Evolutionary conservation across 2,797 vertebrate species (phyloP).

Genomic region (Lutjanus campechanus): DNA sequence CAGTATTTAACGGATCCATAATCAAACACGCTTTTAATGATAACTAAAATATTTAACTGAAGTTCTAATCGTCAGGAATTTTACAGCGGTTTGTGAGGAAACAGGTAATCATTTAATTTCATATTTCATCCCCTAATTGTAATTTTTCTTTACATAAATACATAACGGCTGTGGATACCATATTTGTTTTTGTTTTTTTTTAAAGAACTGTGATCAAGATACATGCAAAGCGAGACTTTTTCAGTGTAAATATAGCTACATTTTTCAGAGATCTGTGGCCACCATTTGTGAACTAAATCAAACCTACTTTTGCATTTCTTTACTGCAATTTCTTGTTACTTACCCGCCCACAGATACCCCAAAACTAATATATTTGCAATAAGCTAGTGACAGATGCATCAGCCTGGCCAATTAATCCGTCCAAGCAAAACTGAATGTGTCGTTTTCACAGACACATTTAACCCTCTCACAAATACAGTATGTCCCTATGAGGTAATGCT

Average conservation of each 20-base stretch:
- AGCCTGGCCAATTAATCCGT: background rate
- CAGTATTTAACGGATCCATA: too few species aligned
- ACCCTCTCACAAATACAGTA: constrained; percentile 1
- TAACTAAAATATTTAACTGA: too few species aligned
- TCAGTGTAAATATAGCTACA: background rate
- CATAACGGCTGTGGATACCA: too few species aligned
- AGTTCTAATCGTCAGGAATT: too few species aligned
- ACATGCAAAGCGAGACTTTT: background rate
- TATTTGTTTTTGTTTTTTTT: too few species aligned
- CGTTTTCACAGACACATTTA: background rate
- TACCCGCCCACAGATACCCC: too few species aligned
- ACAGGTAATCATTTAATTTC: too few species aligned
- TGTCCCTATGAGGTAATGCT: constrained; percentile 1
- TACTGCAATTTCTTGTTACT: background rate
- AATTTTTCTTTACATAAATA: too few species aligned
- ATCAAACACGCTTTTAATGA: too few species aligned
- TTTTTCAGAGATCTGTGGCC: background rate
- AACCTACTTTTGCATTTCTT: background rate
- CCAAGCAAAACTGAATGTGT: background rate
- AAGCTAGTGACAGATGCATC: background rate
- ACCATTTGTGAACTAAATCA: background rate
- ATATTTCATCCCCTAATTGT: too few species aligned
- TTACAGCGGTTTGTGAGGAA: too few species aligned
- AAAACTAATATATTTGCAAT: background rate
- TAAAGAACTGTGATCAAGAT: too few species aligned